phyloP scores from a whole-genome alignment of 2,113 vertebrate genomes.

The Microcebus lehilahytsara region DNA sequence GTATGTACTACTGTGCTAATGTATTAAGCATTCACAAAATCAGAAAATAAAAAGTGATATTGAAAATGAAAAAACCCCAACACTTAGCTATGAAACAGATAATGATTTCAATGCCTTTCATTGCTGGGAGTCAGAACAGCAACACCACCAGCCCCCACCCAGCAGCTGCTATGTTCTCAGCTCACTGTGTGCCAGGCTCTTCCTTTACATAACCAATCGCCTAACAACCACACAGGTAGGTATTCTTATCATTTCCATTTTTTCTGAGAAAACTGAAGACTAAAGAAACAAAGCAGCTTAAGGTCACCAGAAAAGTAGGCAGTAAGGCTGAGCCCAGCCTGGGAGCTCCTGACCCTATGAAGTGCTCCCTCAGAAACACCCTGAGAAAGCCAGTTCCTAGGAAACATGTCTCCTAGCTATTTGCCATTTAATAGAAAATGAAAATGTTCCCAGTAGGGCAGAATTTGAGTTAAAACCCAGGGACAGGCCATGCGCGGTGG shows the following conservation, averaged over 20 bases:
- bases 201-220: neutral
- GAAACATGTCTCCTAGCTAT: neutral
- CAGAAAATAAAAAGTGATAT: neutral
- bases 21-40: conserved; percentile 16
- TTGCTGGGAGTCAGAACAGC: neutral
- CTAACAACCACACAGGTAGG: neutral
- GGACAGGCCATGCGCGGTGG: neutral
- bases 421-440: neutral
- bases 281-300: neutral
- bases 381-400: neutral
- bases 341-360: neutral
- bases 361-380: neutral
- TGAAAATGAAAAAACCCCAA: neutral
- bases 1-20: neutral
- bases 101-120: neutral
- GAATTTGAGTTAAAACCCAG: neutral
- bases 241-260: neutral
- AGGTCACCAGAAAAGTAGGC: neutral
- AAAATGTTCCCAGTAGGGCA: neutral
- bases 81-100: neutral
- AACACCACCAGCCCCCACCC: neutral
- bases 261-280: neutral
- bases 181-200: neutral
- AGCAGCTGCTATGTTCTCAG: neutral
- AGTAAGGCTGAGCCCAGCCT: neutral